These are phyloP conservation scores for Gallirallus australis DNA, from an alignment of 2,797 vertebrate genomes.

Conservation along the genomic window DNA sequence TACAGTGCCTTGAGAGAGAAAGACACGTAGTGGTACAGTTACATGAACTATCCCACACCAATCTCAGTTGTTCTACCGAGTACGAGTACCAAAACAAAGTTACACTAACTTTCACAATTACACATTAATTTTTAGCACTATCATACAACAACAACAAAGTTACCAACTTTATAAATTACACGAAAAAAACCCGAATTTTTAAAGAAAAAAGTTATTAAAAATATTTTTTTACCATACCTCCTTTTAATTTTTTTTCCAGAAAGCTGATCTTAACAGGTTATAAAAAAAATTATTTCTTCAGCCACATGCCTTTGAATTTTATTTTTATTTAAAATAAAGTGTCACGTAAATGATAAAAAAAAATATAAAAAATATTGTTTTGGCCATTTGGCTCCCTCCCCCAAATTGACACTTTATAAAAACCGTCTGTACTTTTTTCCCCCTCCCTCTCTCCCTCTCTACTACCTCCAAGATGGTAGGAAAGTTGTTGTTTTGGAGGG, in stretches of 20 bases:
- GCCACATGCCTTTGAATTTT: background rate
- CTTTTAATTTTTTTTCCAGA: background rate
- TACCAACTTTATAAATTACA: background rate
- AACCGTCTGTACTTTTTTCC: conserved; percentile 58
- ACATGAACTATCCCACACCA: background rate
- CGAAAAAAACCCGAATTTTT: background rate
- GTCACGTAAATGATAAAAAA: background rate
- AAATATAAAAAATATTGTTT: background rate
- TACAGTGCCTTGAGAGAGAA: background rate
- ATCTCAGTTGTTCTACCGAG: background rate
- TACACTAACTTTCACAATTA: conserved; percentile 17
- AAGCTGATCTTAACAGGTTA: conserved; percentile 37
- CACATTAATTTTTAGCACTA: conserved; percentile 15
- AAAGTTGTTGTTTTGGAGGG: conserved; percentile 95
- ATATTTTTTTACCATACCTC: conserved; percentile 39
- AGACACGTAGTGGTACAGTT: background rate
- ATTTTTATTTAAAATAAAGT: conserved; percentile 36
- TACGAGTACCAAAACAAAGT: background rate
- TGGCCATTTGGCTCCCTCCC: conserved; percentile 12
- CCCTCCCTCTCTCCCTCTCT: conserved; percentile 67
- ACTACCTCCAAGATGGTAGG: conserved; percentile 96
- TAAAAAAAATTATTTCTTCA: conserved; percentile 25
- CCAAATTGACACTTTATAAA: conserved; percentile 59
- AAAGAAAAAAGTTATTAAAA: background rate
- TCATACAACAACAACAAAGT: background rate